phyloP scores from a whole-genome alignment of 2,113 vertebrate genomes.

The Scomber colias region DNA sequence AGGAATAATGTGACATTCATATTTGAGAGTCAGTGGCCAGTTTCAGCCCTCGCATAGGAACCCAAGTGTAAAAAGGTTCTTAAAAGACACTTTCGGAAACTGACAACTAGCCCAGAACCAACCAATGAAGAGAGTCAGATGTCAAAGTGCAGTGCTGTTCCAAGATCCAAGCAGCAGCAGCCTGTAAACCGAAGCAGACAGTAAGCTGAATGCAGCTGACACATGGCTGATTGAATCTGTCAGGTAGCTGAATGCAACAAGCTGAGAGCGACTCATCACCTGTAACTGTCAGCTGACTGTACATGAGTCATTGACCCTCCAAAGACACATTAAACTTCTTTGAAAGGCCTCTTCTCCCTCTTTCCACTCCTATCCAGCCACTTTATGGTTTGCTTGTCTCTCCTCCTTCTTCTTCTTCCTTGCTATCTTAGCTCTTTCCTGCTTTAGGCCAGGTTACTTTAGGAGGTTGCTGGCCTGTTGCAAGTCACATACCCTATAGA shows the following conservation, averaged over 20 bases:
- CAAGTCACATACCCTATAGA: no score
- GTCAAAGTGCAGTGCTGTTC: conserved; percentile 12
- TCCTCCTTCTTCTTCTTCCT: no score
- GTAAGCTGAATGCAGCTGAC: conserved; percentile 14
- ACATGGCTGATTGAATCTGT: neutral
- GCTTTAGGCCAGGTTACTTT: no score
- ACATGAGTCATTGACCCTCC: neutral
- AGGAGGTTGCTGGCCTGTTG: no score
- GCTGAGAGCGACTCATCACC: neutral
- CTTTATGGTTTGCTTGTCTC: neutral
- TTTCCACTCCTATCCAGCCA: neutral
- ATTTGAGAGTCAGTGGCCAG: neutral
- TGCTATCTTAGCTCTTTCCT: no score
- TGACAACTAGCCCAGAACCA: conserved; percentile 23
- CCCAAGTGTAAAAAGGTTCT: neutral
- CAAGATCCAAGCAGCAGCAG: conserved; percentile 18
- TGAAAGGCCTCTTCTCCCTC: neutral
- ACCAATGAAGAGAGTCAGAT: conserved; percentile 12
- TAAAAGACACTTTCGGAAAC: neutral
- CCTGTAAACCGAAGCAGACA: conserved; percentile 14
- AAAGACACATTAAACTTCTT: neutral
- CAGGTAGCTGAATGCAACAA: conserved; percentile 2
- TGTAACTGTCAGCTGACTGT: neutral
- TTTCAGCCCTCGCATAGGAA: neutral
- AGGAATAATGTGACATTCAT: neutral